A percentile compares a stretch with the other conserved stretches of the same genome.
These are phyloP conservation scores for Variabilichromis moorii DNA, from an alignment of 2,113 vertebrate genomes.

Conservation along the genomic window DNA sequence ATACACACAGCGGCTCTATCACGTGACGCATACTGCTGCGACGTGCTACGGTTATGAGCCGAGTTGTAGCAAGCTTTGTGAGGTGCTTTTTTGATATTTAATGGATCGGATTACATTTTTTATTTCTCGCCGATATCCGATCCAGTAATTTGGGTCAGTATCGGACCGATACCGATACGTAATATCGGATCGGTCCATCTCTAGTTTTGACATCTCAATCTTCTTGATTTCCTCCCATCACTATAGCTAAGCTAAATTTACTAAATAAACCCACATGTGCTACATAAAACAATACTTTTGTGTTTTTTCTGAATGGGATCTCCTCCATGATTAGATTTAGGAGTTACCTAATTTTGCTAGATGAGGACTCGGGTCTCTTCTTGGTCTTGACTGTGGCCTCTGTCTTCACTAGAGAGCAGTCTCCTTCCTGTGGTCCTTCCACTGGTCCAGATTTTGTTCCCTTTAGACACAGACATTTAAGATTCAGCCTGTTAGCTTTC, in stretches of 20 bases:
- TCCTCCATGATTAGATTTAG: neutral
- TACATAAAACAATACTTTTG: neutral
- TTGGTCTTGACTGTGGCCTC: conserved; percentile 58
- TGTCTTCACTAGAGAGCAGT: conserved; percentile 61
- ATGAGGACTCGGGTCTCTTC: conserved; percentile 43
- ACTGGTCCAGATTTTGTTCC: conserved; percentile 46
- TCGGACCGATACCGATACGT: too few relatives aligned
- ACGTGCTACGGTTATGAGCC: too few relatives aligned
- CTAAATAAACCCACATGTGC: neutral
- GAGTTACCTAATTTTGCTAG: conserved; percentile 54
- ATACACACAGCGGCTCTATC: too few relatives aligned
- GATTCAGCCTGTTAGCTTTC: neutral
- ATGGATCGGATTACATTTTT: too few relatives aligned
- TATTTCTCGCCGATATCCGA: too few relatives aligned
- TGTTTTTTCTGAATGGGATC: neutral
- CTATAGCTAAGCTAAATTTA: neutral
- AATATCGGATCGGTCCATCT: too few relatives aligned
- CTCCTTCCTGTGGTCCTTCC: conserved; percentile 37
- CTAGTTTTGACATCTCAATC: too few relatives aligned
- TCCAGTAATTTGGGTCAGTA: too few relatives aligned
- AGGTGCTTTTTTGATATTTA: too few relatives aligned
- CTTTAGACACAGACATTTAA: conserved; percentile 37
- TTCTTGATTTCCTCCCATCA: neutral
- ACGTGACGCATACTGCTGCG: too few relatives aligned
- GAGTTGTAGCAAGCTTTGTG: too few relatives aligned